Evolutionary conservation across 2,888 invertebrate species (phyloP).

Genomic region (Stenichneumon culpator): DNA sequence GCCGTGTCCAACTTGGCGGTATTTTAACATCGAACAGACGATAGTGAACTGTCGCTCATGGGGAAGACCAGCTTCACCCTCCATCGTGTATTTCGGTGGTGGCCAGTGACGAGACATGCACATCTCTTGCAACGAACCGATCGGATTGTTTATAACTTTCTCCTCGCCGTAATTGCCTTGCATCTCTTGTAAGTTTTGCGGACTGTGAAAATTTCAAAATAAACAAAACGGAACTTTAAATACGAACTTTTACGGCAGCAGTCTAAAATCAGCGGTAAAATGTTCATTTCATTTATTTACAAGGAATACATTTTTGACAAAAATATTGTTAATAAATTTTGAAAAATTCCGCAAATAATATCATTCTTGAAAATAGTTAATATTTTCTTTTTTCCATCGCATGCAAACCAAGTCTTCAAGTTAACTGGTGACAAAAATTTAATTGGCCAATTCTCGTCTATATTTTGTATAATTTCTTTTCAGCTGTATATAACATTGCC

Average conservation of each 20-base stretch:
- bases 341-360: background rate
- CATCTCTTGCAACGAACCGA: slow-evolving; percentile 97
- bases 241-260: background rate
- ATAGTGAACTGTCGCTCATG: slow-evolving; percentile 98
- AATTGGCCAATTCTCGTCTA: too few relatives aligned
- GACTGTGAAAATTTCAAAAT: slow-evolving; percentile 77
- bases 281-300: too few relatives aligned
- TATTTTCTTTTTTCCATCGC: background rate
- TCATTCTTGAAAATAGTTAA: background rate
- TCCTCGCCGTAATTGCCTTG: slow-evolving; percentile 87
- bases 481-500: too few relatives aligned
- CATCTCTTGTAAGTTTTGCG: slow-evolving; percentile 83
- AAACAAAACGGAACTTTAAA: background rate
- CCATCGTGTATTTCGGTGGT: slow-evolving; percentile 97
- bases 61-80: slow-evolving; percentile 94
- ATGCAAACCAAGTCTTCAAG: too few relatives aligned
- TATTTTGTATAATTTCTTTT: too few relatives aligned
- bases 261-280: background rate
- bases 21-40: slow-evolving; percentile 94
- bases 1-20: slow-evolving; percentile 94
- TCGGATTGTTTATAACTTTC: slow-evolving; percentile 96
- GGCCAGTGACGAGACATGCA: slow-evolving; percentile 99
- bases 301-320: background rate
- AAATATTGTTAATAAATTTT: too few relatives aligned
- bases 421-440: too few relatives aligned